Evolutionary conservation across 2,113 vertebrate species (phyloP).

Genomic region (Callocephalon fimbriatum): DNA sequence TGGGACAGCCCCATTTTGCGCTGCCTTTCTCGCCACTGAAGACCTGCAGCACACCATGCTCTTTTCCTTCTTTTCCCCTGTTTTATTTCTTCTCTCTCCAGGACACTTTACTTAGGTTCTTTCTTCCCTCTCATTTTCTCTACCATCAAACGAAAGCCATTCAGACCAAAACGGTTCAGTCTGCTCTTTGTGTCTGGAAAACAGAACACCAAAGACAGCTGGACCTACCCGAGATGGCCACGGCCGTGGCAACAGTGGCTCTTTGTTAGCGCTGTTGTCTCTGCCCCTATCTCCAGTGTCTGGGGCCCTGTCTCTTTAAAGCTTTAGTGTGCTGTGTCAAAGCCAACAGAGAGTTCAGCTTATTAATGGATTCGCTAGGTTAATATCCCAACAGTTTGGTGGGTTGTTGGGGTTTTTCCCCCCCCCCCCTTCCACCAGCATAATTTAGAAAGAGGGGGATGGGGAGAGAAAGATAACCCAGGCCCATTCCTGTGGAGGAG

Average conservation of each 20-base stretch:
- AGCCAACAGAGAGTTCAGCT: constrained; percentile 62
- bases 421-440: not conserved
- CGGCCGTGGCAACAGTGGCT: constrained; percentile 65
- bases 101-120: constrained; percentile 64
- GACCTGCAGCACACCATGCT: constrained; percentile 27
- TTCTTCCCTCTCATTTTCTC: constrained; percentile 63
- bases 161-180: constrained; percentile 66
- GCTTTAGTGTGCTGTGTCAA: constrained; percentile 46
- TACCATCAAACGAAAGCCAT: constrained; percentile 61
- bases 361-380: constrained; percentile 63
- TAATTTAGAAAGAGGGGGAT: constrained; percentile 34
- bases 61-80: not conserved
- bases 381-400: constrained; percentile 68
- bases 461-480: constrained; percentile 34
- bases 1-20: constrained; percentile 12
- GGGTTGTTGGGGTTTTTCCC: not conserved
- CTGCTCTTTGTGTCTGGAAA: constrained; percentile 69
- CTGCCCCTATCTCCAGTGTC: constrained; percentile 58
- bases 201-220: constrained; percentile 64
- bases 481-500: constrained; percentile 35
- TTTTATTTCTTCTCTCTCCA: not conserved
- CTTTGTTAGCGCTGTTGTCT: constrained; percentile 67
- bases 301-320: constrained; percentile 67
- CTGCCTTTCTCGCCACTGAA: constrained; percentile 14
- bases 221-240: constrained; percentile 68